Percentiles rank a stretch among this genome's conserved stretches.
Evolutionary conservation across 1,140 invertebrate genomes (phyloP).

Genomic region (Tribolium castaneum): DNA sequence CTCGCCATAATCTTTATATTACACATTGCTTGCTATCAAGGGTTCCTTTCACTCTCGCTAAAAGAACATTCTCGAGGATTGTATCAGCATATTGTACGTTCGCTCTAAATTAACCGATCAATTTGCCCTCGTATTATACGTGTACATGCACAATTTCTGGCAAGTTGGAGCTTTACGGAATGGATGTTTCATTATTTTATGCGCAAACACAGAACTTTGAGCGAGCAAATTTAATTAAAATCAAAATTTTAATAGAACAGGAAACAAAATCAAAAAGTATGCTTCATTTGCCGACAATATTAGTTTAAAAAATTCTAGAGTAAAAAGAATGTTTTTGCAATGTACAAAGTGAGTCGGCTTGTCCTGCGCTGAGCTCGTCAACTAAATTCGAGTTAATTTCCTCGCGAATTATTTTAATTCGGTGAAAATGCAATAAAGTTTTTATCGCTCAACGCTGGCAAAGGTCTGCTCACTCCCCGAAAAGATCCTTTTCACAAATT

Average conservation of each 20-base stretch:
- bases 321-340: no score
- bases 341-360: neutral
- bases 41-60: slow-evolving; percentile 13
- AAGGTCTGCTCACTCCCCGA: slow-evolving; percentile 5
- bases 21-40: slow-evolving; percentile 16
- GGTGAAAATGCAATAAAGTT: slow-evolving; percentile 18
- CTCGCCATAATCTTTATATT: slow-evolving; percentile 33
- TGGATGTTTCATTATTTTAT: neutral
- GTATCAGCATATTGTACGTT: neutral
- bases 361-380: neutral
- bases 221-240: neutral
- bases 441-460: slow-evolving; percentile 11
- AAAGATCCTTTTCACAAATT: slow-evolving; percentile 33
- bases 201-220: neutral
- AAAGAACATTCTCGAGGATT: neutral
- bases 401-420: slow-evolving; percentile 19
- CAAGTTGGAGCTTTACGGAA: neutral
- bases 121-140: neutral
- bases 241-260: no score
- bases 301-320: no score
- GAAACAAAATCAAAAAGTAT: no score
- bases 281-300: no score
- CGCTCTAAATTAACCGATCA: neutral
- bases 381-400: slow-evolving; percentile 6
- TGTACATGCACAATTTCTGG: neutral